These are phyloP conservation scores for Sylvicola fuscatus DNA, from an alignment of 2,888 invertebrate species.

Conservation along the genomic window DNA sequence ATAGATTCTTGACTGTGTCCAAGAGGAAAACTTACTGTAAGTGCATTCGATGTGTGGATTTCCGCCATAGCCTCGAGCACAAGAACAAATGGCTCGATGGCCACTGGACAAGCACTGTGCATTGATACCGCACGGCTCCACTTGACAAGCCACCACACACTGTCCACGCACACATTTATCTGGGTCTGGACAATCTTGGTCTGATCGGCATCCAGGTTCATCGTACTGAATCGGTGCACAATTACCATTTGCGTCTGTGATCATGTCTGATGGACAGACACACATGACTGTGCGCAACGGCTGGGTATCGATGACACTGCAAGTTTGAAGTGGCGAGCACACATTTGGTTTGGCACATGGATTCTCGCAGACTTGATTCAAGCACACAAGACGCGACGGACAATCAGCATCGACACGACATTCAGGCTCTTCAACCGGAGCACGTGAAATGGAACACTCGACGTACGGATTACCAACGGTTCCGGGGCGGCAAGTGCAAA, in stretches of 20 bases:
- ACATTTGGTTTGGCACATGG: conserved; percentile 51
- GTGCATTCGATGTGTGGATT: conserved; percentile 62
- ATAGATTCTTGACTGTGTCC: background rate
- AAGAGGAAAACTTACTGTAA: conserved; percentile 25
- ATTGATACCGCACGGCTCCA: conserved; percentile 62
- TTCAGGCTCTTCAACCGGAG: conserved; percentile 28
- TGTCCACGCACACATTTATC: conserved; percentile 56
- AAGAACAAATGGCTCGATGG: conserved; percentile 58
- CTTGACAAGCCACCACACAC: conserved; percentile 59
- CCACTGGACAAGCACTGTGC: conserved; percentile 57
- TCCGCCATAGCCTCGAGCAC: conserved; percentile 56
- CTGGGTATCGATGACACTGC: conserved; percentile 54
- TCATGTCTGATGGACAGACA: conserved; percentile 63
- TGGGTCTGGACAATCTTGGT: conserved; percentile 51
- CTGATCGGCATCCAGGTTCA: conserved; percentile 39
- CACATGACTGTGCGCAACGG: conserved; percentile 73
- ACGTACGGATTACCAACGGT: conserved; percentile 60
- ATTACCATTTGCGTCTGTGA: conserved; percentile 48
- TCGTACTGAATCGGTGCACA: conserved; percentile 40
- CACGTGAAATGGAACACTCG: conserved; percentile 34
- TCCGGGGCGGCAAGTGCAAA: conserved; percentile 55
- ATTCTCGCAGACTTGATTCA: conserved; percentile 53
- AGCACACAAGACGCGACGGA: conserved; percentile 50
- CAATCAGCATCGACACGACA: conserved; percentile 63
- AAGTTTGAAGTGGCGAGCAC: conserved; percentile 58